Evolutionary conservation across 2,888 invertebrate genomes (phyloP), one percentile per base, ranked within the genome.

Genomic region (Aphodius sticticus): DNA sequence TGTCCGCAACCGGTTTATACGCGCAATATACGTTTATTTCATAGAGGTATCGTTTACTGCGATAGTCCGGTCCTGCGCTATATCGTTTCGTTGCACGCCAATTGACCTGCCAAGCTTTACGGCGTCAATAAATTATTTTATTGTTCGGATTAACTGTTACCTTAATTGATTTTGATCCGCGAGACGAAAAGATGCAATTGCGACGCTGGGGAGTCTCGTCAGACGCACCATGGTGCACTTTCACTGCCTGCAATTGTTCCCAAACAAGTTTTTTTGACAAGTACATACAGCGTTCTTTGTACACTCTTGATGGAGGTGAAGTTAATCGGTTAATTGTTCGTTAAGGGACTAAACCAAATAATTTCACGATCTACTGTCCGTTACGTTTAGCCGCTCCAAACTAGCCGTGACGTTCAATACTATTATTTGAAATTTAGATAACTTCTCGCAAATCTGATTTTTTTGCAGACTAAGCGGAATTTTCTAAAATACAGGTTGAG

Each of bases 131-230:
- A 74, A 16, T 74, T 35, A 74, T 74, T 74, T 26, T 74, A 74
- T 74, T 74, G 53, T 53, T 53, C 53, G 53, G 53, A 53, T 53
- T 53, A 26, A n/a, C 74, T n/a, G 35, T 35, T 74, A 74, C 74
- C 74, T n/a, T 74, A 74, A 35, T 74, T 74, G 74, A 74, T 74
- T 74, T 74, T n/a, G 36, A 74, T 74, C n/a, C 36, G 74, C 37
- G 36, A 37, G 37, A 37, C 35, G 74, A 74, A 71, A 71, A 74
- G 35, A 37, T 37, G 74, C 37, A 74, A 74, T 74, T 74, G 36
- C 74, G 2, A 35, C 36, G 74, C 74, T 35, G 74, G 35, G 36
- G n/a, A 16, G 37, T 36, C 37, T 36, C 74, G n/a, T 71, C 16
- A 35, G 6, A 74, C n/a, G 36, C n/a, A 37, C 35, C 35, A 74